Percentiles rank a stretch among this genome's conserved stretches.
Conservation (phyloP, 2,113 vertebrate species). For the Eurystomus gularis region DNA sequence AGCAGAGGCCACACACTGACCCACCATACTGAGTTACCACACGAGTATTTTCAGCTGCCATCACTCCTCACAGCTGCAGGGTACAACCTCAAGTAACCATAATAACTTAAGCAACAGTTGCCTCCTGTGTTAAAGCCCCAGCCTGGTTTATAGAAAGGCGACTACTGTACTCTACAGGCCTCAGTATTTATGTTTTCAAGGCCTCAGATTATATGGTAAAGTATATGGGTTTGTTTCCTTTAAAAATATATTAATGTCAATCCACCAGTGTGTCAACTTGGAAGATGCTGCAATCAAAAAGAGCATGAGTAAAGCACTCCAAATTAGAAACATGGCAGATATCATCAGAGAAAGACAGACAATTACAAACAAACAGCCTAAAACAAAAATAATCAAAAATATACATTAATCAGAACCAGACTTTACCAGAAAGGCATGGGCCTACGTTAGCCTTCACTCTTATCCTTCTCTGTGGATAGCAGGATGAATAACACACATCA, state of each 20-base stretch:
- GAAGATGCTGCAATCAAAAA: background rate
- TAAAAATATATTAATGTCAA: background rate
- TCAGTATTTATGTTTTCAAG: background rate
- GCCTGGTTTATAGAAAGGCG: background rate
- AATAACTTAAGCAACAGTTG: background rate
- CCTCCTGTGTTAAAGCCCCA: background rate
- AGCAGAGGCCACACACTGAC: background rate
- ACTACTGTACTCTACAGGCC: background rate
- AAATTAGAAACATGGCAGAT: background rate
- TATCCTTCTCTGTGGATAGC: background rate
- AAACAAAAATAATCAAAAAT: background rate
- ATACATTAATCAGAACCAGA: background rate
- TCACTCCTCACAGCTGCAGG: background rate
- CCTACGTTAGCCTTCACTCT: background rate
- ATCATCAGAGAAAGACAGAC: background rate
- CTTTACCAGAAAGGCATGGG: background rate
- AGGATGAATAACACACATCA: accelerated
- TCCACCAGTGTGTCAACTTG: background rate
- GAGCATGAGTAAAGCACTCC: background rate
- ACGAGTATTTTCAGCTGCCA: background rate
- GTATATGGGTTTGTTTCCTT: background rate
- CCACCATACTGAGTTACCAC: background rate
- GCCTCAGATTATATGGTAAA: background rate
- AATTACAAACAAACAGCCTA: background rate
- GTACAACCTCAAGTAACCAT: background rate